phyloP scores from a whole-genome alignment of 2,113 vertebrate genomes.

The Pomatorhinus ruficollis region DNA sequence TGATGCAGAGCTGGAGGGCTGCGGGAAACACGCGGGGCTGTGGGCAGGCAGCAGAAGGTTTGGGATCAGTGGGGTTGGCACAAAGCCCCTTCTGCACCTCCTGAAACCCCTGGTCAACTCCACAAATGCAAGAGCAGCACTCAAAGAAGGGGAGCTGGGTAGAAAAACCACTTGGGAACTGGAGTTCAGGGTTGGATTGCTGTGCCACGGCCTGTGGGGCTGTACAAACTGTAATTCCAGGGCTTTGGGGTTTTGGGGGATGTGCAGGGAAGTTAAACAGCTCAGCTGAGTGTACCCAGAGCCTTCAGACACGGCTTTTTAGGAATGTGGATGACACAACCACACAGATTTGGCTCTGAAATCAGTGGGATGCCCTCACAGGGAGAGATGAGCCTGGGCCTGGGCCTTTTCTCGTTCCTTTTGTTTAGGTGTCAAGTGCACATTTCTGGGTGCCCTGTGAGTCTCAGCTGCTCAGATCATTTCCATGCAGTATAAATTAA shows the following conservation, averaged over 20 bases:
- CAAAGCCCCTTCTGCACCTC: rapidly evolving
- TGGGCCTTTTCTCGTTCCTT: too few relatives aligned
- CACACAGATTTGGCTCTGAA: neutral
- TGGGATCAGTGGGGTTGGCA: rapidly evolving
- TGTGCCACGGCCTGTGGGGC: rapidly evolving
- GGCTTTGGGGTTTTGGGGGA: neutral
- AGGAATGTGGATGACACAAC: neutral
- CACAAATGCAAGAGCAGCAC: too few relatives aligned
- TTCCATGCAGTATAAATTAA: too few relatives aligned
- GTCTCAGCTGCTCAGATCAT: too few relatives aligned
- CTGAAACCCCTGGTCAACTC: neutral
- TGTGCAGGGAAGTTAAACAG: neutral
- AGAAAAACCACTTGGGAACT: neutral
- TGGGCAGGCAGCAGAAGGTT: rapidly evolving
- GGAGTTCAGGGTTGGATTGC: rapidly evolving
- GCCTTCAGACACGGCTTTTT: neutral
- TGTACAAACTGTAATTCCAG: rapidly evolving
- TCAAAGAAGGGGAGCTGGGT: rapidly evolving
- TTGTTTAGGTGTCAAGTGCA: too few relatives aligned
- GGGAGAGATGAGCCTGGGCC: too few relatives aligned
- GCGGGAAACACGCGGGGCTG: rapidly evolving
- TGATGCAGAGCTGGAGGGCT: neutral
- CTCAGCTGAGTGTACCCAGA: neutral
- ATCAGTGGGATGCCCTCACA: neutral
- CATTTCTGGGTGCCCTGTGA: too few relatives aligned